Conservation (phyloP, 2,113 vertebrate genomes). For the Neofelis nebulosa region DNA sequence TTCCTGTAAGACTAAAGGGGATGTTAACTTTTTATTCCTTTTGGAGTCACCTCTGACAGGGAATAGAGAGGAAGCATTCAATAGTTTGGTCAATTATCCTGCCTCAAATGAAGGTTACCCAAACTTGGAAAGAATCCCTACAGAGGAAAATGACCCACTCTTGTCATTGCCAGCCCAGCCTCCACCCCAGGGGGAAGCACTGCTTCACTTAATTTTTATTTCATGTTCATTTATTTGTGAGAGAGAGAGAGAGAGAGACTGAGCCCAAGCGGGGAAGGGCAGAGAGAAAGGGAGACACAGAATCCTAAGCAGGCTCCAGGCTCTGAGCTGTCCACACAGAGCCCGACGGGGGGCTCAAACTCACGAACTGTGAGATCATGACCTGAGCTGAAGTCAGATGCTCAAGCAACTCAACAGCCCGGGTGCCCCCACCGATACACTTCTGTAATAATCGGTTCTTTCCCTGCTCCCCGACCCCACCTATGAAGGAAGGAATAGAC, state of each 20-base stretch:
- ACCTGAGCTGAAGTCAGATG: too few species aligned
- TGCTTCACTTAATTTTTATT: neutral
- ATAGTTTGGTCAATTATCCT: neutral
- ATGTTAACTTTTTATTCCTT: neutral
- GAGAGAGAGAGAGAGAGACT: too few species aligned
- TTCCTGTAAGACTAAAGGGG: neutral
- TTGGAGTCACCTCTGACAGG: neutral
- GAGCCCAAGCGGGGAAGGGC: too few species aligned
- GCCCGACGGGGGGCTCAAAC: too few species aligned
- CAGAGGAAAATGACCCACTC: neutral
- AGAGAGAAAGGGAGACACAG: too few species aligned
- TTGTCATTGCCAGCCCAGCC: neutral
- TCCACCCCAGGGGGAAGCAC: neutral
- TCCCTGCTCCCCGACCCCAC: neutral
- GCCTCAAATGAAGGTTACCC: neutral
- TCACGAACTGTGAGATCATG: too few species aligned
- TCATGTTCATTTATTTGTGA: too few species aligned
- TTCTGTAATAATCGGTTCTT: neutral
- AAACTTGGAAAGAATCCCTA: neutral
- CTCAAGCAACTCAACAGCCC: too few species aligned
- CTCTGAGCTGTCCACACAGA: too few species aligned
- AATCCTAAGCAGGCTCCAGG: too few species aligned
- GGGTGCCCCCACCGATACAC: too few species aligned
- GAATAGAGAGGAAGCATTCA: neutral
- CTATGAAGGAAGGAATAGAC: neutral